phyloP scores from a whole-genome alignment of 2,888 invertebrate species.

The Phytoseiulus persimilis region DNA sequence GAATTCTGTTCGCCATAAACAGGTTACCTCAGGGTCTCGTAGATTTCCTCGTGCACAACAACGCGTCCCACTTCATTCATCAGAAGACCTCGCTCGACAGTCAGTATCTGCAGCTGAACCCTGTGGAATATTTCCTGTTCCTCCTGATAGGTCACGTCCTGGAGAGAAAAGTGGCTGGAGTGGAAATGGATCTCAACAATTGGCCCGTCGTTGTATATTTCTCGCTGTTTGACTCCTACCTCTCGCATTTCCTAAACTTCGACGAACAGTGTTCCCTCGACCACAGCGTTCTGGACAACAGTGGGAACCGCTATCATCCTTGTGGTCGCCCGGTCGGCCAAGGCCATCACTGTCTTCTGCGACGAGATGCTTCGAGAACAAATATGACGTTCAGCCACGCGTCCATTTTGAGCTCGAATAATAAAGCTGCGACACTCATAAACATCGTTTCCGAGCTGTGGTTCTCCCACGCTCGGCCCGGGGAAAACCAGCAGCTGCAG shows the following conservation, averaged over 20 bases:
- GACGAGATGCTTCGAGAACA: not conserved
- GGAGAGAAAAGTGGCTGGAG: conserved; percentile 7
- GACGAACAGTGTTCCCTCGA: not conserved
- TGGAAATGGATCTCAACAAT: conserved; percentile 18
- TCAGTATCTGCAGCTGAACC: conserved; percentile 19
- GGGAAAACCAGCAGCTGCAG: conserved; percentile 33
- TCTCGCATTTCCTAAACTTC: not conserved
- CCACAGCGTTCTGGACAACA: not conserved
- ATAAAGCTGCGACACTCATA: not conserved
- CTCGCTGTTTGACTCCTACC: not conserved
- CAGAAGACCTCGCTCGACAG: conserved; percentile 23
- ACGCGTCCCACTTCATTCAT: conserved; percentile 12
- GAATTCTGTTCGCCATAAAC: conserved; percentile 18
- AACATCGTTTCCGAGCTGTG: conserved; percentile 27
- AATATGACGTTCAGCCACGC: not conserved
- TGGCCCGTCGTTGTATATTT: conserved; percentile 30
- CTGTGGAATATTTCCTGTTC: conserved; percentile 20
- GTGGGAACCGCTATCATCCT: conserved; percentile 11
- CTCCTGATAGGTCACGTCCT: conserved; percentile 10
- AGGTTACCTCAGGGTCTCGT: conserved; percentile 1
- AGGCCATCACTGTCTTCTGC: conserved; percentile 23
- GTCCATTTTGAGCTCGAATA: conserved; percentile 13
- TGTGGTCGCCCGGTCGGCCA: conserved; percentile 10
- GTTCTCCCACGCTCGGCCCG: not conserved
- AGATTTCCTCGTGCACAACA: conserved; percentile 9